Percentiles rank a stretch among this genome's conserved stretches.
phyloP scores from a whole-genome alignment of 2,113 vertebrate genomes.

The Toxotes chatareus region DNA sequence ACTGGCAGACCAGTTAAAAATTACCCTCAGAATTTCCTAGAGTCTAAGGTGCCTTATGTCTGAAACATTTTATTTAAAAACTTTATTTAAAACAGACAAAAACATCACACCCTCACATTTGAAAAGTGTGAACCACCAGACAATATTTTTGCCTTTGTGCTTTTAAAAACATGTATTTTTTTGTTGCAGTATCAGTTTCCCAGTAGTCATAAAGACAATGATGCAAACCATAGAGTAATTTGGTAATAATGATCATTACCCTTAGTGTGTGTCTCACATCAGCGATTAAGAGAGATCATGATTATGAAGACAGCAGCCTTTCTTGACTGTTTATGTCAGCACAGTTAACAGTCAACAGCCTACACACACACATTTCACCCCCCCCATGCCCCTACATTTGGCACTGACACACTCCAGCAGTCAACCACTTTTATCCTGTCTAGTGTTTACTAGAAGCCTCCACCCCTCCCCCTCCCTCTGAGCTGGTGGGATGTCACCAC shows the following conservation, averaged over 20 bases:
- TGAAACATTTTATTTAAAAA: neutral
- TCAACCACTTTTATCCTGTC: conserved; percentile 43
- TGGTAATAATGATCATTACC: conserved; percentile 13
- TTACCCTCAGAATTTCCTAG: neutral
- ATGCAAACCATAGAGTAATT: conserved; percentile 29
- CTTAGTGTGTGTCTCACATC: conserved; percentile 5
- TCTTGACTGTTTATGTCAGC: conserved; percentile 32
- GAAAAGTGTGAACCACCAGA: neutral
- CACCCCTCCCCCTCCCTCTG: neutral
- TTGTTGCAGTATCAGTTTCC: neutral
- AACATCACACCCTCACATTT: neutral
- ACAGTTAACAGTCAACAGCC: conserved; percentile 30
- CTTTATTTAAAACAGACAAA: neutral
- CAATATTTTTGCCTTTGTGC: neutral
- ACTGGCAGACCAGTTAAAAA: neutral
- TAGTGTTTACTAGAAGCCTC: conserved; percentile 67
- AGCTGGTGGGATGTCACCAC: conserved; percentile 43
- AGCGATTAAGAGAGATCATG: conserved; percentile 8
- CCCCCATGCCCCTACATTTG: conserved; percentile 19
- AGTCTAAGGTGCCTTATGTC: neutral
- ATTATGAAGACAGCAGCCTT: conserved; percentile 21
- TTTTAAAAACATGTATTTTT: neutral
- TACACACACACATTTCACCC: conserved; percentile 1
- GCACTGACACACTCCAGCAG: neutral
- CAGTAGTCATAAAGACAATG: neutral